These are phyloP conservation scores for Microctenopoma steveboyesi DNA, from an alignment of 2,797 vertebrate species.

Conservation along the genomic window DNA sequence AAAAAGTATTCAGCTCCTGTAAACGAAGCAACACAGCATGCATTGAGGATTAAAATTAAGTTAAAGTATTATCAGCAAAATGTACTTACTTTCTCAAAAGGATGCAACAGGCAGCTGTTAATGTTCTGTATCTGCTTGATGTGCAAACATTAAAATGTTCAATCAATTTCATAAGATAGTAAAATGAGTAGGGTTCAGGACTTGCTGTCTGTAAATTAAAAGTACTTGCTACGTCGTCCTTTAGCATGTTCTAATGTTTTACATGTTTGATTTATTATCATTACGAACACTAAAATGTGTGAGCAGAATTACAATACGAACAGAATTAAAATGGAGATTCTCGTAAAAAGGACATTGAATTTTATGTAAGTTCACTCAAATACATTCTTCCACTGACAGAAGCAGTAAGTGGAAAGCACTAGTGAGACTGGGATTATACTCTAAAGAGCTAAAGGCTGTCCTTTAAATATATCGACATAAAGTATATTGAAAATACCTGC, in stretches of 20 bases:
- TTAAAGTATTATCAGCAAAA: background rate
- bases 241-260: background rate
- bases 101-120: background rate
- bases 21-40: background rate
- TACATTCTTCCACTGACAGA: background rate
- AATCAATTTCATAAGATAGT: no score
- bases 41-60: background rate
- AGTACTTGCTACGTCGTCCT: background rate
- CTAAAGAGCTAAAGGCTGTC: no score
- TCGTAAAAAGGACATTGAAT: background rate
- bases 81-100: background rate
- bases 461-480: background rate
- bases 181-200: background rate
- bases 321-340: background rate
- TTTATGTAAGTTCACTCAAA: background rate
- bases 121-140: constrained; percentile 7
- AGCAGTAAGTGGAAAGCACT: background rate
- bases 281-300: background rate
- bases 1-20: constrained; percentile 14
- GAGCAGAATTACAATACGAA: no score
- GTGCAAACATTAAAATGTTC: constrained; percentile 29
- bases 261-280: no score
- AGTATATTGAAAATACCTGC: background rate
- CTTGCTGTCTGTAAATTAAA: background rate
- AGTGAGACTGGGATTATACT: background rate